A percentile compares a stretch with the other conserved stretches of the same genome.
Conservation (phyloP, 2,888 invertebrate genomes). For the Exocentrus adspersus region DNA sequence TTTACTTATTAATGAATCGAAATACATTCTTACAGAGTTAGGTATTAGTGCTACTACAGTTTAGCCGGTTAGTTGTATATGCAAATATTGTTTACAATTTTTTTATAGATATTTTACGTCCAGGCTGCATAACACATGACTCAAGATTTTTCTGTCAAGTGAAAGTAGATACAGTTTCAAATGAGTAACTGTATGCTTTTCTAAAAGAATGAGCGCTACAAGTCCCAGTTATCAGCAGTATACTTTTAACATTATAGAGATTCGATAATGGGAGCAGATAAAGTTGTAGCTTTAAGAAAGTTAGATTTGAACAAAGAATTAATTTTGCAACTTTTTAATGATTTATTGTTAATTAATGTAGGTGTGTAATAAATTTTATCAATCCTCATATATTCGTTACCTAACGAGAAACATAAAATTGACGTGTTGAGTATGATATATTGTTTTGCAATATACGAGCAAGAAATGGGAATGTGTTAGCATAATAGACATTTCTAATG, state of each 20-base stretch:
- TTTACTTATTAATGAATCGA: no score
- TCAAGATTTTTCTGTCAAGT: neutral
- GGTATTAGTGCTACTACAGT: no score
- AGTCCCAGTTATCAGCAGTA: neutral
- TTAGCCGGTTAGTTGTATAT: no score
- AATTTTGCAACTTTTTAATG: slow-evolving; percentile 29
- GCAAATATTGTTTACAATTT: no score
- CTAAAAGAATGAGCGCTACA: neutral
- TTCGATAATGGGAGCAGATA: neutral
- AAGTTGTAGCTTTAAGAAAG: slow-evolving; percentile 4
- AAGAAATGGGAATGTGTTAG: slow-evolving; percentile 23
- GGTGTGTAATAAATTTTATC: slow-evolving; percentile 42
- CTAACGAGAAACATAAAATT: slow-evolving; percentile 37
- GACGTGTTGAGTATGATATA: slow-evolving; percentile 45
- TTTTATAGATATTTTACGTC: no score
- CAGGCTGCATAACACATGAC: no score
- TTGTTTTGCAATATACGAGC: slow-evolving; percentile 45
- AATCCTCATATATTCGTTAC: slow-evolving; percentile 40
- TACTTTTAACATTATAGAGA: slow-evolving; percentile 2
- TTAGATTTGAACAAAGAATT: slow-evolving; percentile 16
- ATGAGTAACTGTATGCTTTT: neutral
- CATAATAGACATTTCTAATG: slow-evolving; percentile 38
- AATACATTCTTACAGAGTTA: no score
- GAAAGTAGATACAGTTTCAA: neutral
- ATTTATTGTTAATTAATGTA: slow-evolving; percentile 28